Base-by-base conservation (phyloP, 2,797 vertebrate genomes). In the Valencia hispanica region DNA sequence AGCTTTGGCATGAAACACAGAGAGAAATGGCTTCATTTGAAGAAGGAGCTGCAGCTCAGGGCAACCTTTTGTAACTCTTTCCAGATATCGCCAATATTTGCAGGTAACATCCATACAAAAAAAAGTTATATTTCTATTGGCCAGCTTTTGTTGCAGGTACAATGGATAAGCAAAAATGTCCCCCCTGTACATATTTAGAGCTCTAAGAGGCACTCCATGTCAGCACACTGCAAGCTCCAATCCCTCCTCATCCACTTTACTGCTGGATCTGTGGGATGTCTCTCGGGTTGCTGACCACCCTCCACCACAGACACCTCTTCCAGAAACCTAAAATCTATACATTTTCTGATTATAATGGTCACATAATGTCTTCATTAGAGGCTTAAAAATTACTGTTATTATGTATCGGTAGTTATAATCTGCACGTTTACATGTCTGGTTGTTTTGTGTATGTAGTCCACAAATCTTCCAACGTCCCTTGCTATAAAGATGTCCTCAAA, bases 141-240 rank as follows among this genome's bases (percentile, higher is more conserved):
- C 22, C 53, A 87, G 39, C 72, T 76, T 43, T 30, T 84, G 1
- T 36, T 84, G 75, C 2, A 82, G 30, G 63, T 70, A 85, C 51
- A 83, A 34, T 30, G 77, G 73, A 48, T 82, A 88, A 0, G 84
- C 66, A 81, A 70, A 86, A 3, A 79, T 79, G 18, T 76, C 45
- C 68, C 75, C 69, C 76, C 57, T n/a, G 17, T 66, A 72, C 78
- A 82, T 87, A 70, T 85, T 85, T 2, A 79, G 39, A 7, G 78
- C 82, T 71, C 5, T 10, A 8, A 80, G 75, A 0, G 79, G 39
- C 1, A 81, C 75, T 9, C 83, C 73, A 69, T 79, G 75, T 1
- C 66, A n/a, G 45, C 79, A 84, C 12, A 87, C 85, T 0, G 55
- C 83, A 41, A 84, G 70, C 61, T 87, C 81, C 25, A 85, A 4